Percentiles rank a stretch among this genome's conserved stretches.
Evolutionary conservation across 2,888 invertebrate species (phyloP).

Genomic region (Ganaspis brasiliensis): DNA sequence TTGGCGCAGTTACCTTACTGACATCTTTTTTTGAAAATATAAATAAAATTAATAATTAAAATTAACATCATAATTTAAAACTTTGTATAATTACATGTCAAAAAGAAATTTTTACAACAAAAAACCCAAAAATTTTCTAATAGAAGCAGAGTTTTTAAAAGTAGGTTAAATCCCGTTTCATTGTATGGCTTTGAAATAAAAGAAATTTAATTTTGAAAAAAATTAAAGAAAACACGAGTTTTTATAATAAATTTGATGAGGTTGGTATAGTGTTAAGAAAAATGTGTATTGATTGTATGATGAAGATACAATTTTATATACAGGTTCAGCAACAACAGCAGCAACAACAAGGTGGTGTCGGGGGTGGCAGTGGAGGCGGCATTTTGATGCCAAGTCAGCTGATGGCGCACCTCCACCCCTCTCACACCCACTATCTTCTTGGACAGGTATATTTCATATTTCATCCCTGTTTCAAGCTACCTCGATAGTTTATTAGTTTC

Average conservation of each 20-base stretch:
- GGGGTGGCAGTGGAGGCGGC: constrained; percentile 70
- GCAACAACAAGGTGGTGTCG: constrained; percentile 71
- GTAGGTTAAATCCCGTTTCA: too few species aligned
- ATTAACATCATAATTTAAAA: too few species aligned
- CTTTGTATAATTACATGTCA: too few species aligned
- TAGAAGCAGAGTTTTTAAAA: too few species aligned
- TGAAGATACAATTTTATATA: constrained; percentile 17
- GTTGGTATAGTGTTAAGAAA: neutral
- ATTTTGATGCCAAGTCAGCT: constrained; percentile 82
- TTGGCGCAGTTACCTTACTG: too few species aligned
- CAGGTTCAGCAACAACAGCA: constrained; percentile 69
- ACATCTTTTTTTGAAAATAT: too few species aligned
- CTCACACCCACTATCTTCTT: constrained; percentile 73
- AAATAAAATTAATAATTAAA: too few species aligned
- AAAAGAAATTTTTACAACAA: too few species aligned
- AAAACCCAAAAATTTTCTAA: too few species aligned
- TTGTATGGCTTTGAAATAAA: too few species aligned
- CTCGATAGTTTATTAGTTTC: constrained; percentile 42
- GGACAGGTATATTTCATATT: constrained; percentile 69
- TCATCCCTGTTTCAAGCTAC: constrained; percentile 38
- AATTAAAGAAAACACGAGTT: too few species aligned
- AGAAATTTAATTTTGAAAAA: too few species aligned
- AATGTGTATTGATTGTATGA: constrained; percentile 22
- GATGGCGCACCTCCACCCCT: constrained; percentile 83
- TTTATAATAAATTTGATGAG: neutral